A percentile compares a stretch with the other conserved stretches of the same genome.
Conservation (phyloP, 2,888 invertebrate genomes). For the Aethes cnicana region DNA sequence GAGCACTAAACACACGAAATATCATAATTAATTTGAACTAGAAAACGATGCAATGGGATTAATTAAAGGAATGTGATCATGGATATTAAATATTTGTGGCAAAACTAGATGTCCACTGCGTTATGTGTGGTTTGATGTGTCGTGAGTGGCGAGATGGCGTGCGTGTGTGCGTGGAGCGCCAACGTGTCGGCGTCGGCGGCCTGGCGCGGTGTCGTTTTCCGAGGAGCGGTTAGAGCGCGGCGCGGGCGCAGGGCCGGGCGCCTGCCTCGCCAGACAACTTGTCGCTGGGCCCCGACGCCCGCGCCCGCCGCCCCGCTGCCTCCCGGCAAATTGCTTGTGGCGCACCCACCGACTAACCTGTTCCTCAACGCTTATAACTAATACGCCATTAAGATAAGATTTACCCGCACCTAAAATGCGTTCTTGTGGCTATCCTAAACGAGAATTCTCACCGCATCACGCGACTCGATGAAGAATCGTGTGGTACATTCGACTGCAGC, state of each 20-base stretch:
- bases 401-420: conserved; percentile 5
- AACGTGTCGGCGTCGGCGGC: conserved; percentile 46
- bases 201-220: conserved; percentile 61
- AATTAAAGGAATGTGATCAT: too few relatives aligned
- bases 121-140: too few relatives aligned
- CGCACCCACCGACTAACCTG: conserved; percentile 58
- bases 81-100: too few relatives aligned
- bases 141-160: too few relatives aligned
- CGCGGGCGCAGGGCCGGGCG: conserved; percentile 56
- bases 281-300: conserved; percentile 63
- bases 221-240: conserved; percentile 55
- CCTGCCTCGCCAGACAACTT: conserved; percentile 76
- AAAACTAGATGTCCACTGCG: too few relatives aligned
- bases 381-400: conserved; percentile 21
- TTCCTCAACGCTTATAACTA: conserved; percentile 42
- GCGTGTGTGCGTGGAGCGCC: conserved; percentile 42
- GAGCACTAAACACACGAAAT: too few relatives aligned
- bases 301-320: conserved; percentile 40
- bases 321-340: conserved; percentile 56
- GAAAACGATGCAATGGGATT: too few relatives aligned
- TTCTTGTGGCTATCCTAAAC: conserved; percentile 9
- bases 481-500: too few relatives aligned
- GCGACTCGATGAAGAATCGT: too few relatives aligned
- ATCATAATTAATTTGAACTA: too few relatives aligned
- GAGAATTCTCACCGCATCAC: too few relatives aligned